Percentiles rank a stretch among this genome's conserved stretches.
Evolutionary conservation across 2,888 invertebrate species (phyloP).

Genomic region (Drosophila nr. medialis): DNA sequence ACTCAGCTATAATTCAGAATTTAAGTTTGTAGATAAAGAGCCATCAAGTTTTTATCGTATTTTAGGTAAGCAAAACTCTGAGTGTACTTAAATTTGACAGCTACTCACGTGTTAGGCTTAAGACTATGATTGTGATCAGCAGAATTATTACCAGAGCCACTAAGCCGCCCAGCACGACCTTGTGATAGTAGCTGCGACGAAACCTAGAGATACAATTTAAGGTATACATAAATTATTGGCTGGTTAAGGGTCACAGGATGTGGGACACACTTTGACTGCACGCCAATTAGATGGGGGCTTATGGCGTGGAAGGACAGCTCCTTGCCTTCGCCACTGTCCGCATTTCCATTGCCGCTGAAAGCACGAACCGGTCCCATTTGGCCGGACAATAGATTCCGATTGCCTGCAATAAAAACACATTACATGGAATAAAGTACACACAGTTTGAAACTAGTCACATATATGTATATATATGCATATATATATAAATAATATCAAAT

Average conservation of each 20-base stretch:
- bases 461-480: background rate
- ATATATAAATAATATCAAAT: background rate
- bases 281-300: slow-evolving; percentile 80
- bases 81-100: background rate
- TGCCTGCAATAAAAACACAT: slow-evolving; percentile 67
- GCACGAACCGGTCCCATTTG: slow-evolving; percentile 51
- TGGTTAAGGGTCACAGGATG: background rate
- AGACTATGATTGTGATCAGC: slow-evolving; percentile 86
- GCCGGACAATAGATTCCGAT: slow-evolving; percentile 69
- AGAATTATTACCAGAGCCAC: slow-evolving; percentile 86
- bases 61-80: background rate
- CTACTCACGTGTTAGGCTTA: slow-evolving; percentile 86
- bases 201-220: slow-evolving; percentile 85
- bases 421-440: background rate
- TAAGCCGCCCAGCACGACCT: slow-evolving; percentile 85
- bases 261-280: slow-evolving; percentile 83
- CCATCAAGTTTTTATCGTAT: fast-evolving
- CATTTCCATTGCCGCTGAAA: slow-evolving; percentile 53
- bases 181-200: slow-evolving; percentile 87
- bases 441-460: background rate
- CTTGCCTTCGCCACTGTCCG: slow-evolving; percentile 54
- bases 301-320: slow-evolving; percentile 50
- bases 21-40: background rate
- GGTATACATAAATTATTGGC: background rate
- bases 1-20: background rate